Percentiles rank a stretch among this genome's conserved stretches.
These are phyloP conservation scores for Apogon hyalosoma DNA, from an alignment of 2,797 vertebrate species.

Conservation along the genomic window DNA sequence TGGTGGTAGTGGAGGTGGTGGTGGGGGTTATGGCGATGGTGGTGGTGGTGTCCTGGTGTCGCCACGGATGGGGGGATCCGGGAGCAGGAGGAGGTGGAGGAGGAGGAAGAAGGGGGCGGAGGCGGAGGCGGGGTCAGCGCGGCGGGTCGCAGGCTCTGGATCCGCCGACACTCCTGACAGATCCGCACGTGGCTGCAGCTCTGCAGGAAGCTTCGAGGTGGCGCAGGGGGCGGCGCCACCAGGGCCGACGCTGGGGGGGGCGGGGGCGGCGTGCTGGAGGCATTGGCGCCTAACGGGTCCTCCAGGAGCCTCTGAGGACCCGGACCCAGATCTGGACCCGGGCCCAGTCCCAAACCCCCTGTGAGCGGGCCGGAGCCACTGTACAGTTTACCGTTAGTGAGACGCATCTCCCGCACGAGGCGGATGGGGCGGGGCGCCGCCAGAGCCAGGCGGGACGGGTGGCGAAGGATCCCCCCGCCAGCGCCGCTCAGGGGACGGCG, in stretches of 20 bases:
- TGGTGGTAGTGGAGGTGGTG: conserved; percentile 67
- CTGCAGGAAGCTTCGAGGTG: conserved; percentile 76
- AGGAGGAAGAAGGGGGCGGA: conserved; percentile 70
- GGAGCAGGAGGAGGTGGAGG: conserved; percentile 64
- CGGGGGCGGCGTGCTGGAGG: conserved; percentile 76
- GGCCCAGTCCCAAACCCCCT: conserved; percentile 68
- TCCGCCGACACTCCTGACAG: conserved; percentile 93
- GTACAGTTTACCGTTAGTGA: conserved; percentile 94
- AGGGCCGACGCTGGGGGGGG: conserved; percentile 35
- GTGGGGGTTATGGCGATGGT: conserved; percentile 50
- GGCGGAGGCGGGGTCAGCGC: conserved; percentile 82
- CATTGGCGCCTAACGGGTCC: conserved; percentile 81
- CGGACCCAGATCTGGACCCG: conserved; percentile 79
- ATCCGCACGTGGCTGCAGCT: conserved; percentile 92
- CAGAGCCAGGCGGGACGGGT: conserved; percentile 85
- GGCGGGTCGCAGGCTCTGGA: conserved; percentile 86
- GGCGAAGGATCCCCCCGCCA: conserved; percentile 73
- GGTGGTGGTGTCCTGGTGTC: conserved; percentile 31
- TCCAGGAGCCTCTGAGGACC: conserved; percentile 86
- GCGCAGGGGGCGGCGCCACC: conserved; percentile 61
- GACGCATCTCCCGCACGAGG: conserved; percentile 91
- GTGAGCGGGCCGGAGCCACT: conserved; percentile 86
- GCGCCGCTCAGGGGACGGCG: conserved; percentile 82
- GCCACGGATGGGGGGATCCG: conserved; percentile 31
- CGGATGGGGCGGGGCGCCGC: conserved; percentile 87